A percentile compares a stretch with the other conserved stretches of the same genome.
Conservation (phyloP, 2,888 invertebrate genomes). For the Dasysyrphus tricinctus region DNA sequence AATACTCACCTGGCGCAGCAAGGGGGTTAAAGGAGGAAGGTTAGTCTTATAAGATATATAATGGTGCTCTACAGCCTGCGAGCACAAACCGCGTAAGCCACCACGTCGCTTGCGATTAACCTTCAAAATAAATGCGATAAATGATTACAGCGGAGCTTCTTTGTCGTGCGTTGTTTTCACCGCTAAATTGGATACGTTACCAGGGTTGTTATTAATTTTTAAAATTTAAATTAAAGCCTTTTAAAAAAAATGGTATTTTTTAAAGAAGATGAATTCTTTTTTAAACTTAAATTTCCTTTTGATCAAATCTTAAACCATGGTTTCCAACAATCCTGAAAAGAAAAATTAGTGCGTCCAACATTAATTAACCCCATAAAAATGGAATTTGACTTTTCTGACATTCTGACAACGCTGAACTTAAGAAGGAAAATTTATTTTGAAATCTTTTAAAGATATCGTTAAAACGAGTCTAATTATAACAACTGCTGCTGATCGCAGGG, state of each 20-base stretch:
- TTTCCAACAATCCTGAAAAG: too few relatives aligned
- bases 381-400: too few relatives aligned
- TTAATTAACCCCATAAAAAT: too few relatives aligned
- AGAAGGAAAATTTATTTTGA: too few relatives aligned
- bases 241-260: not conserved
- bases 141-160: conserved; percentile 67
- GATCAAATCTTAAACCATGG: too few relatives aligned
- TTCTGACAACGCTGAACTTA: too few relatives aligned
- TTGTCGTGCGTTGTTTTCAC: conserved; percentile 72
- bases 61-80: conserved; percentile 23
- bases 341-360: too few relatives aligned
- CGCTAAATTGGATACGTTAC: conserved; percentile 59
- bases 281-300: too few relatives aligned
- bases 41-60: not conserved
- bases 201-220: conserved; percentile 24
- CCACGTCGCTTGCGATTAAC: conserved; percentile 71
- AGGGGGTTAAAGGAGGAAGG: conserved; percentile 2
- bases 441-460: too few relatives aligned
- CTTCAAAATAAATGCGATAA: conserved; percentile 75
- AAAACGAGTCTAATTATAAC: too few relatives aligned
- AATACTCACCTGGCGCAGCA: conserved; percentile 72
- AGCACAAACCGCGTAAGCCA: conserved; percentile 57
- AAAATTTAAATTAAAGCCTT: not conserved
- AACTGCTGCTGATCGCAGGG: too few relatives aligned
- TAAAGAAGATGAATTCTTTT: too few relatives aligned